Evolutionary conservation across 2,797 vertebrate species (phyloP), one percentile per base, ranked within the genome.

Genomic region (Cuculus canorus): DNA sequence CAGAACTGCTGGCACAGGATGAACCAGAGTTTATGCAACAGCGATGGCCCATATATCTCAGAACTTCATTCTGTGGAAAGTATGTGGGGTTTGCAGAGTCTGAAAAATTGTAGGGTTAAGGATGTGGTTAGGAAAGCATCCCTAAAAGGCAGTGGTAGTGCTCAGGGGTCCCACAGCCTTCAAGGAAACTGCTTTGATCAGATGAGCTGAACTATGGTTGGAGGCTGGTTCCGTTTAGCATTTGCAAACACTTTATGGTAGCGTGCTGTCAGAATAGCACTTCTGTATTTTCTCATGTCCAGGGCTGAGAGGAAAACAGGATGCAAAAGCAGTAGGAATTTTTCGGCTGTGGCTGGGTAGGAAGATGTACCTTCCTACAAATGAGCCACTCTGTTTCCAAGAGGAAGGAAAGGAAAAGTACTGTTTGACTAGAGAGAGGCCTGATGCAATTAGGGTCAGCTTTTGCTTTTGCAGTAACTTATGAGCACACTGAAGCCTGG

Each of bases 181-280:
- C 27, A 25, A 61, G 64, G 33, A 59, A 45, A 65, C 10, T 10
- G 8, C 41, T 73, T 52, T 30, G 22, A 21, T 61, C 22, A 17
- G n/a, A 17, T n/a, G 57, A 88, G 10, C 43, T 59, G 10, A 48
- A 16, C 23, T 75, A 0, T 15, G n/a, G 8, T 15, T 76, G 64
- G 73, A 86, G 57, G 23, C 73, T 79, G 71, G 32, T 33, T 13
- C 17, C 14, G 11, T 17, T 63, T 35, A 52, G 13, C 52, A 32
- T 65, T 70, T 80, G 50, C 45, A 77, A 18, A 23, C 1, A 21
- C 56, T 81, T 53, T 45, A 7, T 1, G 0, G 50, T 41, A 35
- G 21, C 10, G 0, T 35, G 43, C 14, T 1, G 0, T 30, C 48
- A 9, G 16, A 28, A 17, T 9, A 1, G 8, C 3, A 17, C 4